phyloP scores from a whole-genome alignment of 2,113 vertebrate species.

The Cyanocitta stelleri region DNA sequence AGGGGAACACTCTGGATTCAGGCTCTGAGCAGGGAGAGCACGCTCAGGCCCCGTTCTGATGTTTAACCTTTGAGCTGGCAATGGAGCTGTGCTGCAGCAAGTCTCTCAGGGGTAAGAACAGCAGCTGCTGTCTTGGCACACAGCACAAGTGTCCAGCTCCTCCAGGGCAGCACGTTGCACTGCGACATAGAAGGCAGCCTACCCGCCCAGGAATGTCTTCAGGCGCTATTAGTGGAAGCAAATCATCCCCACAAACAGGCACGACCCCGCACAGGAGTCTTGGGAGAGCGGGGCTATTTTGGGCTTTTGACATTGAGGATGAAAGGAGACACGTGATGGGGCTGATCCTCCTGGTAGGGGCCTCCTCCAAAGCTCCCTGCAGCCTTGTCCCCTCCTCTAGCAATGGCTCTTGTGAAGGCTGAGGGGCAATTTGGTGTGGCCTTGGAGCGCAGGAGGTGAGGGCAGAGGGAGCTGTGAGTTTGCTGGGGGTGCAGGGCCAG shows the following conservation, averaged over 20 bases:
- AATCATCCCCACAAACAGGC: not conserved
- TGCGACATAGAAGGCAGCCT: not conserved
- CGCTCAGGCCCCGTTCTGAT: not conserved
- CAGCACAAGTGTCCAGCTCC: conserved; percentile 18
- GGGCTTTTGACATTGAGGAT: not conserved
- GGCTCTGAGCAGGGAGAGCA: not conserved
- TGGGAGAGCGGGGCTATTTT: not conserved
- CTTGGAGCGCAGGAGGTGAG: not conserved
- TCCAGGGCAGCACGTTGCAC: not conserved
- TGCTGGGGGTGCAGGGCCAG: not conserved
- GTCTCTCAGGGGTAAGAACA: conserved; percentile 51
- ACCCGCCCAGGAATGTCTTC: conserved; percentile 61
- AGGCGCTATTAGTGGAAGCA: not conserved
- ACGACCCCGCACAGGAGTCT: not conserved
- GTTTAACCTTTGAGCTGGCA: not conserved
- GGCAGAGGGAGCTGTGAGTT: not conserved
- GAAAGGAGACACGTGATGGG: not conserved
- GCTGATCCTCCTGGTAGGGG: not conserved
- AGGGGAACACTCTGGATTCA: not conserved
- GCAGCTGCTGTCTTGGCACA: not conserved
- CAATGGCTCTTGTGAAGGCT: not conserved
- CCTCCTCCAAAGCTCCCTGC: not conserved
- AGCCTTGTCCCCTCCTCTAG: not conserved
- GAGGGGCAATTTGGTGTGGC: not conserved
- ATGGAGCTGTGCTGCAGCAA: not conserved